Percentiles rank a stretch among this genome's conserved stretches.
phyloP scores from a whole-genome alignment of 2,888 invertebrate genomes.

The Clanis bilineata region DNA sequence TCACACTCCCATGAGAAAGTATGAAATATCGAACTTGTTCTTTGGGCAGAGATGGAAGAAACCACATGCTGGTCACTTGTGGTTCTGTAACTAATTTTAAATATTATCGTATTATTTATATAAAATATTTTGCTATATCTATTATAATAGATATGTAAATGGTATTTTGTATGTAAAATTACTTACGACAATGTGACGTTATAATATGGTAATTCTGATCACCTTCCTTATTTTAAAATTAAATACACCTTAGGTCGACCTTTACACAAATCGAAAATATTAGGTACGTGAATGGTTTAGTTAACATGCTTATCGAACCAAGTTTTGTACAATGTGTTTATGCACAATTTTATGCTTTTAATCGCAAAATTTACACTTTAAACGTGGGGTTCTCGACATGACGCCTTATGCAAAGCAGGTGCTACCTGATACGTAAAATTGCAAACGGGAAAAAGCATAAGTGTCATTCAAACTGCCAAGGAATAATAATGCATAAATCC shows the following conservation, averaged over 20 bases:
- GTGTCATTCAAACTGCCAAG: not conserved
- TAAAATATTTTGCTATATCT: no score
- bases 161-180: not conserved
- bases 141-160: not conserved
- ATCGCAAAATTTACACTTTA: constrained; percentile 78
- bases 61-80: no score
- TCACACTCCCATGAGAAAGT: no score
- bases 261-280: constrained; percentile 44
- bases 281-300: constrained; percentile 40
- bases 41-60: no score
- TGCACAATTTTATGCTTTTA: constrained; percentile 72
- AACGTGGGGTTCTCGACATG: constrained; percentile 73
- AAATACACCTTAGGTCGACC: constrained; percentile 63
- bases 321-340: constrained; percentile 61
- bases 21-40: no score
- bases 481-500: not conserved
- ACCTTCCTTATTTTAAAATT: constrained; percentile 27
- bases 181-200: not conserved
- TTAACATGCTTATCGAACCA: constrained; percentile 63
- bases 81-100: no score
- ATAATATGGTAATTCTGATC: not conserved
- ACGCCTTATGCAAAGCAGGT: constrained; percentile 82
- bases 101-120: no score
- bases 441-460: constrained; percentile 23
- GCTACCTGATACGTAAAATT: constrained; percentile 76